Evolutionary conservation across 2,888 invertebrate genomes (phyloP), one percentile per base, ranked within the genome.

Genomic region (Tryphoninae sp.): DNA sequence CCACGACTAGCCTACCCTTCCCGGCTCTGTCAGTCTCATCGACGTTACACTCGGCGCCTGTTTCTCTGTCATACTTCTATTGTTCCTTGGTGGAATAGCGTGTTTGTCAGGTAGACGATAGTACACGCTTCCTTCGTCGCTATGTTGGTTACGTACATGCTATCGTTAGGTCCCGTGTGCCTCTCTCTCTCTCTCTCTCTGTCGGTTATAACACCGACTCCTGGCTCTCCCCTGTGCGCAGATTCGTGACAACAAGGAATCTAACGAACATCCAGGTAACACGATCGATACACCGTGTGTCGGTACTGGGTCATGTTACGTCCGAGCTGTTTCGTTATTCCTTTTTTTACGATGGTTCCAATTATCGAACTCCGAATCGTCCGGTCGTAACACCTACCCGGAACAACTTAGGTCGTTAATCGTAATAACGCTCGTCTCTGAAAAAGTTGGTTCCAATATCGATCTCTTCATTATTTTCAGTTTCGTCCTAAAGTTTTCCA

Each of bases 51-150:
- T 45, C 45, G 13, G 45, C 45, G 2, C 11, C 9, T 4, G 53
- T 26, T 71, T 45, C 59, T 72, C 59, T 55, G 45, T 33, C 16
- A 9, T 22, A 64, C 75, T 76, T 67, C 61, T 69, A 81, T 73
- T 74, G 53, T 76, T 81, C 67, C 53, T 53, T 7, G 11, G 16
- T 16, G 16, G 22, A 16, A 8, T 55, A 9, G 19, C 9, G 61
- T 55, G 72, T 77, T 33, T 58, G 71, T 71, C 64, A 64, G 71
- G 45, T 69, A 59, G 67, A n/a, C 58, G 72, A 73, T 64, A 55
- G 75, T 82, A 80, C 76, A 77, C 76, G 80, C 76, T 80, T 80
- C 82, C 82, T 82, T 80, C 79, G 69, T 72, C 55, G 45, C 76
- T 73, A 40, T 69, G 74, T 75, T 55, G 68, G 22, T 40, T 59